Conservation (phyloP, 2,113 vertebrate genomes). For the Boleophthalmus pectinirostris region DNA sequence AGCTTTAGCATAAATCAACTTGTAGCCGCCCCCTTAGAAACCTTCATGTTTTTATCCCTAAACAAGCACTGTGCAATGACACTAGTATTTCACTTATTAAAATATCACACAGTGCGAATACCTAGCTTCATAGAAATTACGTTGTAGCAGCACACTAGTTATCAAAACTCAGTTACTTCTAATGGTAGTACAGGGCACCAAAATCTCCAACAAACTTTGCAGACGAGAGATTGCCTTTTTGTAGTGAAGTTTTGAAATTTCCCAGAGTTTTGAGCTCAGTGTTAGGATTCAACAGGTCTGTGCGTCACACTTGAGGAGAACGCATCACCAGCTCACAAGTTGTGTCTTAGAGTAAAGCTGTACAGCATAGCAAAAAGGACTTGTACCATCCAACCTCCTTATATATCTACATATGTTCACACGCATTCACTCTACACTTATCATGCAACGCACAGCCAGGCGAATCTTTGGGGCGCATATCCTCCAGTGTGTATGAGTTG, state of each 20-base stretch:
- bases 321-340: slow-evolving; percentile 77
- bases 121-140: slow-evolving; percentile 29
- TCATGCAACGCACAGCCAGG: slow-evolving; percentile 43
- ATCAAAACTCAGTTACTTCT: slow-evolving; percentile 16
- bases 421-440: slow-evolving; percentile 27
- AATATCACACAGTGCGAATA: slow-evolving; percentile 19
- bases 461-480: slow-evolving; percentile 63
- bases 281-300: slow-evolving; percentile 57
- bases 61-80: slow-evolving; percentile 22
- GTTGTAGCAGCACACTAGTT: slow-evolving; percentile 24
- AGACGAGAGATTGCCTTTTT: slow-evolving; percentile 31
- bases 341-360: slow-evolving; percentile 73
- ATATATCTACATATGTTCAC: slow-evolving; percentile 8
- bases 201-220: slow-evolving; percentile 42
- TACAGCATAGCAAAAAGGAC: slow-evolving; percentile 77
- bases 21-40: slow-evolving; percentile 55
- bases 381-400: slow-evolving; percentile 52
- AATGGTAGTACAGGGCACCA: slow-evolving; percentile 35
- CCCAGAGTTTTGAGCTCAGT: slow-evolving; percentile 48
- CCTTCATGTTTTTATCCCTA: slow-evolving; percentile 36
- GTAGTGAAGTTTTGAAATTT: slow-evolving; percentile 33
- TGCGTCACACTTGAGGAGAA: slow-evolving; percentile 59
- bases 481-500: slow-evolving; percentile 80
- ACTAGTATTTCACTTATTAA: slow-evolving; percentile 36
- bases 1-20: slow-evolving; percentile 49